phyloP scores from a whole-genome alignment of 2,113 vertebrate species.

The Lanius collurio region DNA sequence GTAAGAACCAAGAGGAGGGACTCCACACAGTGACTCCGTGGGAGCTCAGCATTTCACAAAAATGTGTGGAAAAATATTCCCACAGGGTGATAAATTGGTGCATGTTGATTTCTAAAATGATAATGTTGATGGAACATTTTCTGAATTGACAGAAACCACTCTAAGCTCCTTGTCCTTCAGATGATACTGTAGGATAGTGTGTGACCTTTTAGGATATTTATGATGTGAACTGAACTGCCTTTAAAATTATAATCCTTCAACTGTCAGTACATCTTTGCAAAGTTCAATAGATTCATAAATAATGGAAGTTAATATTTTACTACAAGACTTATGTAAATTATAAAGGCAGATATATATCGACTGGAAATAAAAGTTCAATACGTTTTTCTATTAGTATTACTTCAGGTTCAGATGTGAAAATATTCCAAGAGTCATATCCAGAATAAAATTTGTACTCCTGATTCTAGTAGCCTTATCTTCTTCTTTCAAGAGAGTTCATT shows the following conservation, averaged over 20 bases:
- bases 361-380: slow-evolving; percentile 62
- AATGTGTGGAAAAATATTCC: background rate
- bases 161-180: slow-evolving; percentile 46
- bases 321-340: slow-evolving; percentile 69
- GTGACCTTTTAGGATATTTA: slow-evolving; percentile 77
- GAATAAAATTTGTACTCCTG: background rate
- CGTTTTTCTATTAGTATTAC: slow-evolving; percentile 36
- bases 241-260: slow-evolving; percentile 70
- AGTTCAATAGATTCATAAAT: slow-evolving; percentile 80
- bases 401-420: slow-evolving; percentile 40
- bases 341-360: slow-evolving; percentile 36
- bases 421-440: background rate
- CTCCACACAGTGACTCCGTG: background rate
- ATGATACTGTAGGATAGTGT: slow-evolving; percentile 35
- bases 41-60: background rate
- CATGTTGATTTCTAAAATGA: background rate
- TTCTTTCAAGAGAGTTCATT: slow-evolving; percentile 13
- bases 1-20: background rate
- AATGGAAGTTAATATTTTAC: slow-evolving; percentile 74
- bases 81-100: background rate
- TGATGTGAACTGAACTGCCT: slow-evolving; percentile 68
- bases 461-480: slow-evolving; percentile 3
- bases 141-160: slow-evolving; percentile 11
- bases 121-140: background rate
- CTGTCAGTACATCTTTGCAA: slow-evolving; percentile 72